Evolutionary conservation across 2,888 invertebrate genomes (phyloP), one percentile per base, ranked within the genome.

Genomic region (Himalopsyche tibetana): DNA sequence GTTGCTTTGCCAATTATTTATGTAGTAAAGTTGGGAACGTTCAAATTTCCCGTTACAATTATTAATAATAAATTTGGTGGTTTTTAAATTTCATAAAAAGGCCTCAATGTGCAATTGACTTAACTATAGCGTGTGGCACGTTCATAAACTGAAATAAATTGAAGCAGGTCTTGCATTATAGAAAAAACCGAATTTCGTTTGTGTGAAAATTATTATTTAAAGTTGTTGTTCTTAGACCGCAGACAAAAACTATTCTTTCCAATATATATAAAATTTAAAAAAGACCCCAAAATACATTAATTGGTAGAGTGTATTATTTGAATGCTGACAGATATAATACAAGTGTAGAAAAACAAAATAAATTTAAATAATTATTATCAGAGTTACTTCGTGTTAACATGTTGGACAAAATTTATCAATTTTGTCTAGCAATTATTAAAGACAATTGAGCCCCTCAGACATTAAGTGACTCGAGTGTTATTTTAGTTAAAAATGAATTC

Each of bases 121-220:
- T 63, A 63, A 28, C 63, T 28, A 19, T 63, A 63, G 63, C 63
- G 63, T 63, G 63, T 63, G 63, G 63, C 63, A 63, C 63, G 63
- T 63, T 19, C n/a, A 63, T 63, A 63, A 63, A 63, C 63, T n/a
- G 28, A 63, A 63, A 63, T 63, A 63, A 63, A 63, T 19, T 63
- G 63, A 19, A 63, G 63, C 63, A 63, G 63, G 63, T 63, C 63
- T 63, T 63, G 63, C 19, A 63, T 19, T 63, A 19, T 11, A 63
- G 15, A 63, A n/a, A 63, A 63, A 63, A 19, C 6, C 15, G 3
- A 28, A 9, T 63, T 63, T 63, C 19, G 28, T 63, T 63, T 63
- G 63, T 63, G 63, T 28, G 63, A 63, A 63, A 63, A 63, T n/a
- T 11, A 28, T 28, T 19, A 63, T 63, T 63, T 19, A 28, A 63